Evolutionary conservation across 2,797 vertebrate genomes (phyloP), one percentile per base, ranked within the genome.

Genomic region (Hylomyscus alleni): DNA sequence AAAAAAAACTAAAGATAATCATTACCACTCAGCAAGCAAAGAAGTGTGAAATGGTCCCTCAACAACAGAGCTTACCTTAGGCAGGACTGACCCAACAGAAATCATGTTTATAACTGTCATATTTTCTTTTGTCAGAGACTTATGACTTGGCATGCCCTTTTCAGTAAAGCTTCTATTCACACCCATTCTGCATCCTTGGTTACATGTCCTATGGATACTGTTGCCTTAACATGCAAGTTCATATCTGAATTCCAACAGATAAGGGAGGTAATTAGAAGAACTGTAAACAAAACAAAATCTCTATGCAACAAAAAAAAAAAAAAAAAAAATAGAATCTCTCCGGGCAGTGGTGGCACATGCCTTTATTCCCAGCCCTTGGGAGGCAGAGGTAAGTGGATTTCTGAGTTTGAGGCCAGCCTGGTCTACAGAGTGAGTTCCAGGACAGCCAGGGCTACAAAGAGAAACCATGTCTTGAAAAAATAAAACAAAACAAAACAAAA

Each of bases 101-200:
- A 5, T 75, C 44, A 47, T 44, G 20, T 56, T 80, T 89, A 84
- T 54, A 54, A 34, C 12, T 22, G 3, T 50, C 22, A 31, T 2
- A 15, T 58, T 91, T 87, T 86, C 50, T 94, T 96, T 69, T 37
- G 1, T 84, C 90, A 86, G 22, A 44, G 44, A 47, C 44, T 76
- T 69, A 34, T 19, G 69, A 69, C 11, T 8, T 52, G 34, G 34
- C 12, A 31, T 47, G 15, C 75, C 9, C 62, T 87, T 91, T 76
- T 69, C 40, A 89, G 37, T 62, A 89, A 50, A 76, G 67, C 22
- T 37, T 91, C 77, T 67, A 34, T 4, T 20, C 3, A 9, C 13
- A 24, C 7, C 6, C 3, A 77, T 20, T 89, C 69, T 77, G 5
- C 40, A 13, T 91, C n/a, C 15, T 91, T 31, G 73, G 0, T 44